These are phyloP conservation scores for Lepus townsendii DNA, from an alignment of 2,797 vertebrate genomes.

Conservation along the genomic window DNA sequence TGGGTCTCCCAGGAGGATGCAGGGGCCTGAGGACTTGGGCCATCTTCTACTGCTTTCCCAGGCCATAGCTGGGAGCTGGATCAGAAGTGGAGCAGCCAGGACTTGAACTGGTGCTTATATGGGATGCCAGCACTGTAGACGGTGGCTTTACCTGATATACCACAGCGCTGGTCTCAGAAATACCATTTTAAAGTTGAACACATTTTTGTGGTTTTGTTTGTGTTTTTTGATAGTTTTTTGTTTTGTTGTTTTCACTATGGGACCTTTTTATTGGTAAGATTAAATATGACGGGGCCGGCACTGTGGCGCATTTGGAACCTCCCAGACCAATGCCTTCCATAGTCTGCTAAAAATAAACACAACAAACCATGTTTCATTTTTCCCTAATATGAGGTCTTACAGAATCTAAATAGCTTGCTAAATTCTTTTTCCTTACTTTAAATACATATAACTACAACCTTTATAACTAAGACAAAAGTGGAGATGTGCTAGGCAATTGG, in stretches of 20 bases:
- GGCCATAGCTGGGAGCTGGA: too few species aligned
- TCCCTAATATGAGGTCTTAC: neutral
- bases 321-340: neutral
- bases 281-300: too few species aligned
- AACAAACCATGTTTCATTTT: neutral
- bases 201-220: neutral
- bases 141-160: too few species aligned
- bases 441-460: slow-evolving; percentile 14
- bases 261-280: too few species aligned
- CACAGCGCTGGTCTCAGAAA: slow-evolving; percentile 12
- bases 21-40: too few species aligned
- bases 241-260: neutral
- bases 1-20: too few species aligned
- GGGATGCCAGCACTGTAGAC: too few species aligned
- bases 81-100: too few species aligned
- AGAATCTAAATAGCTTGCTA: neutral
- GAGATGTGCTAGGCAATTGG: slow-evolving; percentile 69
- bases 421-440: neutral
- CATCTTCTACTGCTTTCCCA: too few species aligned
- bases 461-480: slow-evolving; percentile 29
- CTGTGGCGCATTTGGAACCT: neutral
- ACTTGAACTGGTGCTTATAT: too few species aligned
- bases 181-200: neutral
- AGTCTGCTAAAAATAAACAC: neutral
- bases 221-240: neutral